These are phyloP conservation scores for Rhingia campestris DNA, from an alignment of 2,888 invertebrate genomes.

Conservation along the genomic window DNA sequence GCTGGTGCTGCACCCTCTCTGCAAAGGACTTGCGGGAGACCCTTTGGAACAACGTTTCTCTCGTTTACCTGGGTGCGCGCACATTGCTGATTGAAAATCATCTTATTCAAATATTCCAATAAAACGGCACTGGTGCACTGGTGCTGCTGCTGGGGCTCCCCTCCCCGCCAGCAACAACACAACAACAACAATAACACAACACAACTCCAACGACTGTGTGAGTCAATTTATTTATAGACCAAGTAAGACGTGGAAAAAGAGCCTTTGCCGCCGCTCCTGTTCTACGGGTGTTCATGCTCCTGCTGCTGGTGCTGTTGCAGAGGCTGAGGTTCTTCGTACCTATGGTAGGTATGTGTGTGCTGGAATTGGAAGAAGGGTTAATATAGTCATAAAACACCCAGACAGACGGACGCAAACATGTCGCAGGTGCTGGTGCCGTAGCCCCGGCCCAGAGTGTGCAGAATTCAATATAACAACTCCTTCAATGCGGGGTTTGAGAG, in stretches of 20 bases:
- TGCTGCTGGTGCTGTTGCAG: constrained; percentile 8
- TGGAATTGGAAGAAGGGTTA: constrained; percentile 65
- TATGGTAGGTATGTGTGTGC: constrained; percentile 1
- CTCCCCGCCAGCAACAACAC: constrained; percentile 3
- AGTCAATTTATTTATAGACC: constrained; percentile 73
- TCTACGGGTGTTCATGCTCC: constrained; percentile 26
- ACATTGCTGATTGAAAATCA: constrained; percentile 73
- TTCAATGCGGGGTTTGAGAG: constrained; percentile 33
- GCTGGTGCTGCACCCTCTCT: constrained; percentile 6
- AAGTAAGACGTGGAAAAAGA: constrained; percentile 65
- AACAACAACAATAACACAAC: constrained; percentile 34
- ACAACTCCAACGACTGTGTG: constrained; percentile 35
- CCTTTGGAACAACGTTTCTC: constrained; percentile 54
- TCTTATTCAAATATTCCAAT: constrained; percentile 74
- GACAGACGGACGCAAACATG: constrained; percentile 74
- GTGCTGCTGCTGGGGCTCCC: constrained; percentile 19
- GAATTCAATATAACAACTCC: constrained; percentile 74
- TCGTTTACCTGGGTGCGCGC: constrained; percentile 69
- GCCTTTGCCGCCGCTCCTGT: constrained; percentile 26
- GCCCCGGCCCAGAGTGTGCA: constrained; percentile 68
- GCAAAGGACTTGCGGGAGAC: constrained; percentile 44
- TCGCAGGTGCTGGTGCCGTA: constrained; percentile 66
- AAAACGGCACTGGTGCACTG: constrained; percentile 72
- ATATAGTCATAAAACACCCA: constrained; percentile 74
- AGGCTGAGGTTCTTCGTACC: constrained; percentile 1